Conservation (phyloP, 2,888 invertebrate species). For the Cosmia pyralina region DNA sequence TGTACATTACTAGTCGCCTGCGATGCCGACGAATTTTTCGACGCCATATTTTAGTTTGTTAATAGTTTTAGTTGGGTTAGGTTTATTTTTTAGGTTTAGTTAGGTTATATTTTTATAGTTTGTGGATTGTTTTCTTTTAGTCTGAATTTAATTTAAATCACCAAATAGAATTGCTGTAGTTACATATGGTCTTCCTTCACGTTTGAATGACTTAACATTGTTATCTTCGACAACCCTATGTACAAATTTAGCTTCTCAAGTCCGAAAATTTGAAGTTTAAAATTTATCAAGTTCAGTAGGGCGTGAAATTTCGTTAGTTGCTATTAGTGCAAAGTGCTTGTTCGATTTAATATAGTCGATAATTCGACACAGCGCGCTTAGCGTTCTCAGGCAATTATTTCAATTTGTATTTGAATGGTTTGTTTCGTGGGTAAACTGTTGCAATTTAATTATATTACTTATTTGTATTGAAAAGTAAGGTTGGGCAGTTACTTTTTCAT, state of each 20-base stretch:
- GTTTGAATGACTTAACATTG: not conserved
- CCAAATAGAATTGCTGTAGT: not conserved
- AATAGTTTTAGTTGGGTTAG: no score
- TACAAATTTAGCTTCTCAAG: constrained; percentile 16
- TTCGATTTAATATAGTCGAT: constrained; percentile 54
- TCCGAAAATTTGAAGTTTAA: constrained; percentile 53
- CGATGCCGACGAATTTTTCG: no score
- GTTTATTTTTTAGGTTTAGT: no score
- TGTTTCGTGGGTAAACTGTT: constrained; percentile 37
- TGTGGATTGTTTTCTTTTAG: not conserved
- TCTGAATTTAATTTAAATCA: not conserved
- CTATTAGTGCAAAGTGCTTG: constrained; percentile 59
- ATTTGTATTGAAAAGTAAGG: constrained; percentile 34
- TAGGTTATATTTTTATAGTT: no score
- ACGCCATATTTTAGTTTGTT: no score
- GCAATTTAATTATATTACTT: constrained; percentile 37
- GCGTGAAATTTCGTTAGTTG: constrained; percentile 74
- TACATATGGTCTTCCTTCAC: not conserved
- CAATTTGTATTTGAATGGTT: constrained; percentile 34
- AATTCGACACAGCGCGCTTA: constrained; percentile 43
- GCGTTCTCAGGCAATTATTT: constrained; percentile 54
- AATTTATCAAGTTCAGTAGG: constrained; percentile 73
- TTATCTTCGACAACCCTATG: constrained; percentile 48
- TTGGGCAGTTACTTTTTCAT: constrained; percentile 5
- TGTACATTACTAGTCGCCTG: no score